phyloP scores from a whole-genome alignment of 2,113 vertebrate genomes.

The Cebus imitator region DNA sequence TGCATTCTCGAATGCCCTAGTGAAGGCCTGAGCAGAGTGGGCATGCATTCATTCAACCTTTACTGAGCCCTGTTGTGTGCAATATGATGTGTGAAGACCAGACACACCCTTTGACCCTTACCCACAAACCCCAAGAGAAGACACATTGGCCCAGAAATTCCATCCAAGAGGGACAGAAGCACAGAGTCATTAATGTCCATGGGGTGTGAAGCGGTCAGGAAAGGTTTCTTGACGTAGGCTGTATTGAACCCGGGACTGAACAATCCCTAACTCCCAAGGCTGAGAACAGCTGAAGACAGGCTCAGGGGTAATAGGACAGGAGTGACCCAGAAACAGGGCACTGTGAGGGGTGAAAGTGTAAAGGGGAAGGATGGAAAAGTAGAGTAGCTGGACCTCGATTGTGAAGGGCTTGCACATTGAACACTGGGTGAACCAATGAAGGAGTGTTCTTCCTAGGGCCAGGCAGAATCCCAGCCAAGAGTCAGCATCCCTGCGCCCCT shows the following conservation, averaged over 20 bases:
- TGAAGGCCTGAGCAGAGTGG: background rate
- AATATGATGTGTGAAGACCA: background rate
- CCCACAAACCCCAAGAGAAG: background rate
- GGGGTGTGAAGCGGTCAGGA: background rate
- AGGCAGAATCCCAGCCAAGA: background rate
- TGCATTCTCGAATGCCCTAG: accelerated
- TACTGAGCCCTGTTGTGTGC: background rate
- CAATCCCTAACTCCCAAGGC: background rate
- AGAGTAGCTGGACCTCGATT: background rate
- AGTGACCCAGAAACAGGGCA: background rate
- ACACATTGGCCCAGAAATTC: background rate
- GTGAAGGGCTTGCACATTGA: background rate
- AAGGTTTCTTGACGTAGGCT: background rate
- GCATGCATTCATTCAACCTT: background rate
- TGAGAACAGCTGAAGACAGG: background rate
- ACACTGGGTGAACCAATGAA: too few relatives aligned
- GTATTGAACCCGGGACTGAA: background rate
- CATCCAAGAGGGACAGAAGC: background rate
- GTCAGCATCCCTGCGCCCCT: accelerated
- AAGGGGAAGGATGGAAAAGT: background rate
- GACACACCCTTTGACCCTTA: background rate
- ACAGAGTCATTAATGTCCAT: background rate
- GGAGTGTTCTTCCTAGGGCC: background rate
- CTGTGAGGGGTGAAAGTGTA: background rate
- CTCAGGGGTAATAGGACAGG: background rate